phyloP scores from a whole-genome alignment of 2,113 vertebrate genomes.

The Gnathonemus echidnorhynchus region DNA sequence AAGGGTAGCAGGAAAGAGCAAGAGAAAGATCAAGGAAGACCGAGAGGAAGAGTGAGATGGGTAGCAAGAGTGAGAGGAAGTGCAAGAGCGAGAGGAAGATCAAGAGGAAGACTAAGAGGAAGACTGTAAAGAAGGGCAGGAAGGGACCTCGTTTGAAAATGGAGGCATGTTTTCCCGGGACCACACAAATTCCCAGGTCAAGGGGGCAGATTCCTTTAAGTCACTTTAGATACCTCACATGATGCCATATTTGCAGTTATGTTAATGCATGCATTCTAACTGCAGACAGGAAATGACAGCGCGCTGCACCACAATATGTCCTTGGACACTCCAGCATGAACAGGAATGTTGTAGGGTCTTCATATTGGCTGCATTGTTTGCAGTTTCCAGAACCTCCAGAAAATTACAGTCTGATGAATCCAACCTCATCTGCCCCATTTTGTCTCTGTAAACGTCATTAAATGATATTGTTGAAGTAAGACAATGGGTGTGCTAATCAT shows the following conservation, averaged over 20 bases:
- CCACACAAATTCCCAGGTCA: slow-evolving; percentile 3
- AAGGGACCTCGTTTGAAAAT: slow-evolving; percentile 29
- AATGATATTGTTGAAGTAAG: slow-evolving; percentile 81
- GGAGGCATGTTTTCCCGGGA: not conserved
- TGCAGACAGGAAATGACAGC: not conserved
- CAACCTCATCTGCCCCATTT: slow-evolving; percentile 63
- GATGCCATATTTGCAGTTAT: not conserved
- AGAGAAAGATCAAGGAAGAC: not conserved
- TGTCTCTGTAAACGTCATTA: slow-evolving; percentile 81
- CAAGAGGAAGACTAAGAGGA: slow-evolving; percentile 18
- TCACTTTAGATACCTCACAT: not conserved
- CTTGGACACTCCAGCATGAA: not conserved
- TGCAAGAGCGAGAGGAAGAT: not conserved
- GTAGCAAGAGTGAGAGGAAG: not conserved
- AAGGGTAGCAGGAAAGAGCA: not conserved
- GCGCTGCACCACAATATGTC: not conserved
- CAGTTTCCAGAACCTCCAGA: slow-evolving; percentile 56
- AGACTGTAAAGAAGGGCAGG: not conserved
- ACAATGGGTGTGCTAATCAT: slow-evolving; percentile 85
- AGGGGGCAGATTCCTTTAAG: not conserved
- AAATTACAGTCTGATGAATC: slow-evolving; percentile 70
- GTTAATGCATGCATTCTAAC: not conserved
- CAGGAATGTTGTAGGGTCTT: not conserved
- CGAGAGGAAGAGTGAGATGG: not conserved
- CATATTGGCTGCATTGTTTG: not conserved